phyloP scores from a whole-genome alignment of 2,888 invertebrate species.

The Lutraria lutraria region DNA sequence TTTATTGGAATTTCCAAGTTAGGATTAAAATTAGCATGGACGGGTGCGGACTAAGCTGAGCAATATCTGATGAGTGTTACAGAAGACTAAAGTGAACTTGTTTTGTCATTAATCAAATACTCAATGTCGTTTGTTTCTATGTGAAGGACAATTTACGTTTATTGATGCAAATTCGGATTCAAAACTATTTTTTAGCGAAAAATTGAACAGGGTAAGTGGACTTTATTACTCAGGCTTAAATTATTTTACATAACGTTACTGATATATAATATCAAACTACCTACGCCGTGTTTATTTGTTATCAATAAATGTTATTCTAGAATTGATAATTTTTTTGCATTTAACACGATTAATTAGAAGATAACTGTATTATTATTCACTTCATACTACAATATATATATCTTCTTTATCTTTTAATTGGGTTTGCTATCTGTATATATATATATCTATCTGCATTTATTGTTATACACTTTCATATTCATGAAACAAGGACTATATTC shows the following conservation, averaged over 20 bases:
- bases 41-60: not conserved
- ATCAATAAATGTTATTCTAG: not conserved
- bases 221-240: not conserved
- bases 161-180: not conserved
- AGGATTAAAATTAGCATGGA: not conserved
- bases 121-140: not conserved
- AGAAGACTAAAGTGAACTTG: not conserved
- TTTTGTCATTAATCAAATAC: conserved; percentile 1
- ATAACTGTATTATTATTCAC: too few relatives aligned
- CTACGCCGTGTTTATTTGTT: not conserved
- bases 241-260: not conserved
- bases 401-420: too few relatives aligned
- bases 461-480: too few relatives aligned
- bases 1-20: conserved; percentile 27
- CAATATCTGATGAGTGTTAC: not conserved
- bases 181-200: not conserved
- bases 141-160: conserved; percentile 1
- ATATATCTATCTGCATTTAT: too few relatives aligned
- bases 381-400: too few relatives aligned
- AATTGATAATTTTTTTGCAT: too few relatives aligned
- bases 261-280: not conserved
- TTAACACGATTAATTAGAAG: too few relatives aligned
- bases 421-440: too few relatives aligned
- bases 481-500: too few relatives aligned
- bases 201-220: not conserved